phyloP scores from a whole-genome alignment of 2,888 invertebrate species.

The Bombylius major region DNA sequence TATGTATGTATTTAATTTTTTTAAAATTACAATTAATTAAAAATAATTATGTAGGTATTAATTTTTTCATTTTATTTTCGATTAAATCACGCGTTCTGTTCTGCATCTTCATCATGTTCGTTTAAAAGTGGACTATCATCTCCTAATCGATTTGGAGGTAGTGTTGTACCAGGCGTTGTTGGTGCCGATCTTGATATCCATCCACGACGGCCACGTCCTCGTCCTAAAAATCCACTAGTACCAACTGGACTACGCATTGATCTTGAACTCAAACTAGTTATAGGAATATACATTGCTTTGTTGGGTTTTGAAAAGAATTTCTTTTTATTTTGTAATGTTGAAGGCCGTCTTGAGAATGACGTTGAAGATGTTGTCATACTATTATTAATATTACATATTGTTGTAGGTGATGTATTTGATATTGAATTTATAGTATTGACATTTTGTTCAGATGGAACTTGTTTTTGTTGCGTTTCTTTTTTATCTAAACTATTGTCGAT shows the following conservation, averaged over 20 bases:
- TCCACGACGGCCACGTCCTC: constrained; percentile 39
- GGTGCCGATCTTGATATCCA: constrained; percentile 68
- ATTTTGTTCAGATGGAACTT: not conserved
- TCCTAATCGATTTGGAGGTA: constrained; percentile 49
- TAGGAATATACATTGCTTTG: constrained; percentile 55
- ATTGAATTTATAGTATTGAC: not conserved
- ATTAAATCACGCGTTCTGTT: constrained; percentile 12
- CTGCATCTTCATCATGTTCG: constrained; percentile 42
- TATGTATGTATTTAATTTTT: not conserved
- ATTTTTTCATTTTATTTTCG: not conserved
- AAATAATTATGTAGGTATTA: not conserved
- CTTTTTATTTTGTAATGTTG: constrained; percentile 29
- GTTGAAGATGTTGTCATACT: constrained; percentile 25
- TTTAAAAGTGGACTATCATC: constrained; percentile 52
- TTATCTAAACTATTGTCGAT: constrained; percentile 37
- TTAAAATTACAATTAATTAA: not conserved
- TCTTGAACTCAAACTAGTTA: constrained; percentile 28
- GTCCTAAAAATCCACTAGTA: constrained; percentile 27
- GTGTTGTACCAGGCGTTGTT: constrained; percentile 54
- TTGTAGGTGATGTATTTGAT: not conserved
- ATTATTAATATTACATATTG: constrained; percentile 8
- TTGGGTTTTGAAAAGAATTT: constrained; percentile 43
- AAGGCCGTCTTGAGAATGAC: constrained; percentile 23
- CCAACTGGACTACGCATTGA: constrained; percentile 31
- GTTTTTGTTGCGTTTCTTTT: constrained; percentile 19